Percentiles rank a stretch among this genome's conserved stretches.
These are phyloP conservation scores for Cantharis rufa DNA, from an alignment of 2,888 invertebrate genomes.

Conservation along the genomic window DNA sequence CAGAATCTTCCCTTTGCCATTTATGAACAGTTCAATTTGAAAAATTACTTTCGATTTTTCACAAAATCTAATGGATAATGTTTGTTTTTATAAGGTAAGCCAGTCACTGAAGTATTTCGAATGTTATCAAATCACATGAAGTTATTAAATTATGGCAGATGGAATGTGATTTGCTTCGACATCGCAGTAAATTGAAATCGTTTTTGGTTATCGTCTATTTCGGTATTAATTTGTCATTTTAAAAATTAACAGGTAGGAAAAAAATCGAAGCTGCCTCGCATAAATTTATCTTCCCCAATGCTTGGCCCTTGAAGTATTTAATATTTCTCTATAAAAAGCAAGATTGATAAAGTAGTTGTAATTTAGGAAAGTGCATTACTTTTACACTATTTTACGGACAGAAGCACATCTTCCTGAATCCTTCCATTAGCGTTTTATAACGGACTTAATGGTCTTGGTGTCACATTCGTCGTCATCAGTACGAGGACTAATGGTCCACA, in stretches of 20 bases:
- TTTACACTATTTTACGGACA: constrained; percentile 17
- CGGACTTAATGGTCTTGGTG: constrained; percentile 27
- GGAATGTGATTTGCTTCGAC: constrained; percentile 26
- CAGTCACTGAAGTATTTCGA: constrained; percentile 20
- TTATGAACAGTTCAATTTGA: background rate
- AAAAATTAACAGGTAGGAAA: constrained; percentile 19
- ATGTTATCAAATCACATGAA: constrained; percentile 19
- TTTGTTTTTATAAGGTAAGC: constrained; percentile 20
- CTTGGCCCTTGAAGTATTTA: background rate
- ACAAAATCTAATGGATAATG: constrained; percentile 11
- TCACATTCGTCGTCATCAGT: constrained; percentile 32
- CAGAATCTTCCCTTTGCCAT: background rate
- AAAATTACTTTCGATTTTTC: constrained; percentile 4
- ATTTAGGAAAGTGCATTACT: constrained; percentile 7
- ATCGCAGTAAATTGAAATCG: constrained; percentile 23
- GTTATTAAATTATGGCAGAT: constrained; percentile 27
- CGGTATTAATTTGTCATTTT: constrained; percentile 24
- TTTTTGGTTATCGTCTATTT: constrained; percentile 22
- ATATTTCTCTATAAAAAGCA: background rate
- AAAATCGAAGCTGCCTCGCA: background rate
- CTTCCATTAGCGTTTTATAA: constrained; percentile 28
- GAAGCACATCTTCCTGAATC: constrained; percentile 26
- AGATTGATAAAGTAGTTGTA: background rate
- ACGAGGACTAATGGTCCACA: constrained; percentile 28
- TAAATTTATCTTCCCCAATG: background rate